phyloP scores from a whole-genome alignment of 2,797 vertebrate genomes.

The Pangasius sanitwongsei region DNA sequence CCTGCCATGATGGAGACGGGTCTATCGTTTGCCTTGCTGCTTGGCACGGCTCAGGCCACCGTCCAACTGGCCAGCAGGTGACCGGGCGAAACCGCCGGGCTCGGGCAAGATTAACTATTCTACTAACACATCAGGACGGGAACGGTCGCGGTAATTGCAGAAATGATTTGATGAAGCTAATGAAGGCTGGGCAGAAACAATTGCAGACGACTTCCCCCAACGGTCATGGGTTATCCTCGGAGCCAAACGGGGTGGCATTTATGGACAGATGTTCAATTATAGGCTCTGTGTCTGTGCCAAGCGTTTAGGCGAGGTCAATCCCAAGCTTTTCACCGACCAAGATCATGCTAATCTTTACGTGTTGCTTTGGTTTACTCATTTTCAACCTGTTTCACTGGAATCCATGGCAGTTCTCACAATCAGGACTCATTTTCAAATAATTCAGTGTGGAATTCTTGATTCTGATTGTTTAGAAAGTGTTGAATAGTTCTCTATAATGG shows the following conservation, averaged over 20 bases:
- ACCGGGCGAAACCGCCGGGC: constrained; percentile 63
- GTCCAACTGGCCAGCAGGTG: constrained; percentile 72
- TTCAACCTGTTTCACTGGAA: not conserved
- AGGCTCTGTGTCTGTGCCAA: constrained; percentile 46
- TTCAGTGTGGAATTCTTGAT: not conserved
- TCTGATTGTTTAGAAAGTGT: not conserved
- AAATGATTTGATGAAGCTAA: constrained; percentile 64
- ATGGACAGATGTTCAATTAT: constrained; percentile 70
- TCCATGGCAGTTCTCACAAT: not conserved
- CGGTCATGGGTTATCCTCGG: constrained; percentile 64
- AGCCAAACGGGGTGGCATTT: constrained; percentile 58
- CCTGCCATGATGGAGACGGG: constrained; percentile 58
- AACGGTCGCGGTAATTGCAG: constrained; percentile 63
- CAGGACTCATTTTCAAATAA: not conserved
- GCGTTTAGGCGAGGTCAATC: constrained; percentile 34
- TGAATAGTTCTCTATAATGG: not conserved
- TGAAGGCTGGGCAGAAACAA: constrained; percentile 67
- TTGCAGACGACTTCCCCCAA: constrained; percentile 55
- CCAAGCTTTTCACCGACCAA: constrained; percentile 30
- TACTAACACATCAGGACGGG: constrained; percentile 66
- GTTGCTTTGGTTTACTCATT: constrained; percentile 4
- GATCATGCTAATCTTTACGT: constrained; percentile 15
- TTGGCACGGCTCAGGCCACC: constrained; percentile 54
- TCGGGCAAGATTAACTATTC: constrained; percentile 68
- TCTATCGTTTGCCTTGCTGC: constrained; percentile 53